phyloP scores from a whole-genome alignment of 2,113 vertebrate species.

The Taxidea taxus region DNA sequence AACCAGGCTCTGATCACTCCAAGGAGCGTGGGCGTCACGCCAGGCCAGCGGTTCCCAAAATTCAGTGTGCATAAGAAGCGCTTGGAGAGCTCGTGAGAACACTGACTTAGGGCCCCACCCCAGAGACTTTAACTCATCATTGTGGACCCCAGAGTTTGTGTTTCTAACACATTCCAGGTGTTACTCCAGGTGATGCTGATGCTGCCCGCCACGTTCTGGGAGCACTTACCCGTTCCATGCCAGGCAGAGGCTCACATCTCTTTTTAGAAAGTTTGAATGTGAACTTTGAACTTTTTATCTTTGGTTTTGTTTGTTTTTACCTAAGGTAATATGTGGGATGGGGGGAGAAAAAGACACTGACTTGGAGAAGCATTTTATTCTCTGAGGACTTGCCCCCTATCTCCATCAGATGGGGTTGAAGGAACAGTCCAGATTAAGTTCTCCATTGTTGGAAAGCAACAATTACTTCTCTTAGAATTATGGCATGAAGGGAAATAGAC shows the following conservation, averaged over 20 bases:
- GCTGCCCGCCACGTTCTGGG: background rate
- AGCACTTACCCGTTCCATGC: rapidly evolving
- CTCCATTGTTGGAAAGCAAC: background rate
- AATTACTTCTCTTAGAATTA: background rate
- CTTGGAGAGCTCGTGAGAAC: background rate
- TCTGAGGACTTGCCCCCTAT: background rate
- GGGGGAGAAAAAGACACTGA: background rate
- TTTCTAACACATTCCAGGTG: rapidly evolving
- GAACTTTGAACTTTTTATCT: background rate
- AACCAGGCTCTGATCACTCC: background rate
- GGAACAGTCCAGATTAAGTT: background rate
- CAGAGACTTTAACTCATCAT: background rate
- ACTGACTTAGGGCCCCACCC: background rate
- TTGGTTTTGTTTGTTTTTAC: background rate
- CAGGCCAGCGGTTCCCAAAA: background rate
- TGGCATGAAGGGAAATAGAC: background rate
- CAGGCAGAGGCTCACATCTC: background rate
- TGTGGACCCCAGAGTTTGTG: background rate
- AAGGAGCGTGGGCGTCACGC: rapidly evolving
- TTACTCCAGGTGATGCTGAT: rapidly evolving
- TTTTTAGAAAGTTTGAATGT: background rate
- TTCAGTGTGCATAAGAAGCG: rapidly evolving
- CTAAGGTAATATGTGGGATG: rapidly evolving
- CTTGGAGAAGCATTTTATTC: background rate
- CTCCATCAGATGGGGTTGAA: background rate